Base-by-base conservation (phyloP, 2,113 vertebrate species). In the Camarhynchus parvulus region DNA sequence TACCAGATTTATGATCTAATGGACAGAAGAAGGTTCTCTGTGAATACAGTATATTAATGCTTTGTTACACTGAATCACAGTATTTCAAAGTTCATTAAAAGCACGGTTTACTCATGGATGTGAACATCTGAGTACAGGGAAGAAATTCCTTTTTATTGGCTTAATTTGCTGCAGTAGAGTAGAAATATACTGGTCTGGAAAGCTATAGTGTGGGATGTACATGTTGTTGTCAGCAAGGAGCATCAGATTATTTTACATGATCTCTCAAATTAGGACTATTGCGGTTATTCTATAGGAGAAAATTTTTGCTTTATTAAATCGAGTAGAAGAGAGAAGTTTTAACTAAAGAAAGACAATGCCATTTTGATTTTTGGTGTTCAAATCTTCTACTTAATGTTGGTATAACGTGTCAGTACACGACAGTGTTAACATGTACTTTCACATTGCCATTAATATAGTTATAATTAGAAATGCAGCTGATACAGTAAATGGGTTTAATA, bases 381-480 rank as follows among this genome's bases (percentile, higher is more conserved):
- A 0, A 39, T 68, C 58, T 92, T 30, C 33, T 55, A 10, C 75
- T 95, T 87, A 41, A 80, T 67, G 21, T 64, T 68, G 37, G 73
- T 86, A 52, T 64, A 77, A 39, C 0, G 0, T 53, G 67, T 87
- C 8, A 1, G 52, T 69, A n/a, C 76, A 44, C 1, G 47, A 63
- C 75, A 63, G 94, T 23, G 61, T 89, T 94, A 94, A 83, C 31
- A 13, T 50, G 16, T 89, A 62, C 56, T 92, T 92, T 88, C 91
- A 86, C 70, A 28, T 79, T 84, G 94, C 74, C 85, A 91, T 97
- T 96, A 96, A 97, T 95, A 90, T 52, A 96, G 91, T 88, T 92
- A 94, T 95, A 97, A 97, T 97, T 96, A 95, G 92, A 92, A 96
- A 93, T 83, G 87, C 93, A 96, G 86, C 80, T 94, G 95, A 94